These are phyloP conservation scores for Dimorphilus gyrociliatus DNA, from an alignment of 2,888 invertebrate species.

Conservation along the genomic window DNA sequence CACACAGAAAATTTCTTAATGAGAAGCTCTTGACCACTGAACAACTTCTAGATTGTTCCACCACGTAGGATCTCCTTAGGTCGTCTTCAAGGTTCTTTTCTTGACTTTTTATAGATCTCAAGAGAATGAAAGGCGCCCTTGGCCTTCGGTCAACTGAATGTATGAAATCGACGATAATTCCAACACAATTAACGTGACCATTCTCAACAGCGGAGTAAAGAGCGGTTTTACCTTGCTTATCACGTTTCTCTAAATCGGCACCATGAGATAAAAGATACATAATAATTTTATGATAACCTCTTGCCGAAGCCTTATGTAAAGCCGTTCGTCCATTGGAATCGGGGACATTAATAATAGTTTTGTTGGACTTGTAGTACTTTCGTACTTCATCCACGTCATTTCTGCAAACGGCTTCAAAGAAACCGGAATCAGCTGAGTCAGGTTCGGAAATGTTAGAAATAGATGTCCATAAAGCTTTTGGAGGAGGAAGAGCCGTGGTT, in stretches of 20 bases:
- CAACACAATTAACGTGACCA: slow-evolving; percentile 8
- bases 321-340: slow-evolving; percentile 7
- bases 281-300: slow-evolving; percentile 7
- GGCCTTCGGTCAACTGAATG: slow-evolving; percentile 10
- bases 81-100: no score
- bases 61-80: not conserved
- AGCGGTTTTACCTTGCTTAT: slow-evolving; percentile 7
- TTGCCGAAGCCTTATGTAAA: slow-evolving; percentile 6
- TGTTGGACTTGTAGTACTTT: no score
- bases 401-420: no score
- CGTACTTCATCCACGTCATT: no score
- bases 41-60: not conserved
- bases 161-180: slow-evolving; percentile 11
- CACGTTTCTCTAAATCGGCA: slow-evolving; percentile 7
- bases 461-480: no score
- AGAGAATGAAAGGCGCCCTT: slow-evolving; percentile 1
- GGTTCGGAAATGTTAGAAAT: no score
- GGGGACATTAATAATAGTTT: no score
- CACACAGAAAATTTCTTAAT: slow-evolving; percentile 5
- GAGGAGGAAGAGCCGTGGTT: no score
- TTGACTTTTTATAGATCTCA: no score
- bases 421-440: no score
- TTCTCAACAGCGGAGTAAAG: slow-evolving; percentile 8
- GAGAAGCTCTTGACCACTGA: not conserved
- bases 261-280: slow-evolving; percentile 7